Evolutionary conservation across 2,888 invertebrate species (phyloP), one percentile per base, ranked within the genome.

Genomic region (Coenonympha glycerion): DNA sequence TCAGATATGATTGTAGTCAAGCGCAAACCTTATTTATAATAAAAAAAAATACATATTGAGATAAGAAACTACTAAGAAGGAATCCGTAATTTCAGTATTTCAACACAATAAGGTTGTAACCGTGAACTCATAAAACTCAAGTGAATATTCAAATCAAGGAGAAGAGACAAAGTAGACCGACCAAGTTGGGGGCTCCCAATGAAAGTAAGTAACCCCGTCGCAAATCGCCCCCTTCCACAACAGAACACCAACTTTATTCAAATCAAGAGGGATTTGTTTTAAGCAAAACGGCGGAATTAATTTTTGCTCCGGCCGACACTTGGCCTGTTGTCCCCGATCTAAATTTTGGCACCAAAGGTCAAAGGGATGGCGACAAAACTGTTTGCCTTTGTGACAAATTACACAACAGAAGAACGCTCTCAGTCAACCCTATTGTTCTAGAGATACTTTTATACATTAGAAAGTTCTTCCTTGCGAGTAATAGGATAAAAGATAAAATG

Each of bases 211-310:
- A 15, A 16, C 34, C 19, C 21, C 33, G 47, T 62, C 70, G n/a
- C n/a, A 73, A 74, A 77, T 73, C 68, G 65, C 65, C 69, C 59
- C 65, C 61, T 66, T 62, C 65, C 67, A 66, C 68, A 72, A 76
- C 74, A 73, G 78, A 37, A 79, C 75, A 71, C 69, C 66, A 68
- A 73, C 66, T 76, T 77, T 79, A 79, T 80, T 79, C 73, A 79
- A 80, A 80, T 77, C 68, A 71, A 67, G 64, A 61, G 66, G 62
- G 69, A 75, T 77, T 76, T 76, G 73, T 76, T 73, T 72, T 66
- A 65, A 63, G 68, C 60, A 66, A 44, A 75, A 76, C 72, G 76
- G 71, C 70, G 61, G 65, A 68, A 71, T 73, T 74, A 71, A 71
- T 67, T 71, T 73, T 68, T 71, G 68, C 68, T 63, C 61, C 53